Evolutionary conservation across 1,140 invertebrate species (phyloP), one percentile per base, ranked within the genome.

Genomic region (Musca vetustissima): DNA sequence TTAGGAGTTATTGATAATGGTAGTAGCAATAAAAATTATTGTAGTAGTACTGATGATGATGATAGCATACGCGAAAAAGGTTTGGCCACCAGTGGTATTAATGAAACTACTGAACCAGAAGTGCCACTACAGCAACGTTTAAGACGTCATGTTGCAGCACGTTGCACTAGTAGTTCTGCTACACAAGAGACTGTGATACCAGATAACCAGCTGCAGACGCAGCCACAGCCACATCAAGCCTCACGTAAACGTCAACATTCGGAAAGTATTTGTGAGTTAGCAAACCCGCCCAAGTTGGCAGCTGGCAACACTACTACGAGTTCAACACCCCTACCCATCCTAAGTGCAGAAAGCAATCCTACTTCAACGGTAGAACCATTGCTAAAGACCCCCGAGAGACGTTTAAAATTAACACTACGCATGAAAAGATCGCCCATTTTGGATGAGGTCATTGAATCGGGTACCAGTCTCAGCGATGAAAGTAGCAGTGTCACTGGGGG

Each of bases 351-450:
- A 43, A 43, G 6, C 7, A 48, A 55, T 49, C 21, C 36, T 48
- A 73, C 32, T 83, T 24, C 32, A 19, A 55, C 22, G 49, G 43
- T 80, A 21, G 78, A 82, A 22, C 74, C 77, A 11, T 50, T 82
- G 14, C 28, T 83, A 4, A 83, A 83, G 55, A 83, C 81, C 4
- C 87, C 87, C 4, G 85, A 87, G 53, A 87, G 90, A 17, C 85
- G 90, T 14, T 82, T 94, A 15, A 94, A 94, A 74, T 76, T 96
- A 47, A 95, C 92, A 1, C 79, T 96, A 15, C 86, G 93, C 4
- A 92, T 95, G 87, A 94, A 94, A 78, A 88, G 93, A 22, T 94
- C 92, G 61, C 93, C 93, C 1, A 89, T 94, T 67, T 79, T 93
- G 15, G 93, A 95, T 75, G 93, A 95, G 21, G 88, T 93, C 0